Conservation (phyloP, 2,888 invertebrate genomes). For the Drosophila tripunctata region DNA sequence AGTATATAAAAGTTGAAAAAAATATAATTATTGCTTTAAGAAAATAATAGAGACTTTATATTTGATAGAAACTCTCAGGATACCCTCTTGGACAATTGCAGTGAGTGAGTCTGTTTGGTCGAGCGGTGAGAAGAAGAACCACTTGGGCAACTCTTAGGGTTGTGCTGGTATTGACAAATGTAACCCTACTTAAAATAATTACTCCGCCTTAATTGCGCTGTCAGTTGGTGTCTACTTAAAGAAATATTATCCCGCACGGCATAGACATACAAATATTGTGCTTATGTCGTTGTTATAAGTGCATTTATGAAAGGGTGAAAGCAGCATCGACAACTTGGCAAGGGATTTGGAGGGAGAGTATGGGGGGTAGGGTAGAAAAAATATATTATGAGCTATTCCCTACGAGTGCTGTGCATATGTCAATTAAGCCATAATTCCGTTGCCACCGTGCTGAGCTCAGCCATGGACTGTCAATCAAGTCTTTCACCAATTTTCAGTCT, state of each 20-base stretch:
- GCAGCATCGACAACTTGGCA: constrained; percentile 4
- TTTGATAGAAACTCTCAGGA: neutral
- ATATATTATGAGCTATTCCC: constrained; percentile 45
- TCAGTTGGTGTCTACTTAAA: constrained; percentile 79
- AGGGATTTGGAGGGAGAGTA: neutral
- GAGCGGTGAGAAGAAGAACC: constrained; percentile 10
- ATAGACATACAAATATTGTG: constrained; percentile 63
- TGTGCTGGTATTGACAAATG: constrained; percentile 65
- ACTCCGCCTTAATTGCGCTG: constrained; percentile 80
- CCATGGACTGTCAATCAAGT: constrained; percentile 75
- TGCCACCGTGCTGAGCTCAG: constrained; percentile 66
- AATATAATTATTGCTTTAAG: neutral
- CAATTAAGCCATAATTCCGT: constrained; percentile 79
- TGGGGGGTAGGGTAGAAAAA: neutral
- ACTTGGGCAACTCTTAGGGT: constrained; percentile 32
- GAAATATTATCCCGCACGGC: constrained; percentile 73
- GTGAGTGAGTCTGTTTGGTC: constrained; percentile 15
- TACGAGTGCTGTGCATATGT: constrained; percentile 69
- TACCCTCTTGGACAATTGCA: neutral
- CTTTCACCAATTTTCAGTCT: constrained; percentile 49
- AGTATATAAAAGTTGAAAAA: neutral
- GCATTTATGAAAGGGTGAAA: constrained; percentile 51
- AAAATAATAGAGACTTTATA: neutral
- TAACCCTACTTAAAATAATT: constrained; percentile 79
- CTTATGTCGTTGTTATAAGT: constrained; percentile 41